Percentiles rank a stretch among this genome's conserved stretches.
These are phyloP conservation scores for Ethmia dodecea DNA, from an alignment of 2,888 invertebrate species.

Conservation along the genomic window DNA sequence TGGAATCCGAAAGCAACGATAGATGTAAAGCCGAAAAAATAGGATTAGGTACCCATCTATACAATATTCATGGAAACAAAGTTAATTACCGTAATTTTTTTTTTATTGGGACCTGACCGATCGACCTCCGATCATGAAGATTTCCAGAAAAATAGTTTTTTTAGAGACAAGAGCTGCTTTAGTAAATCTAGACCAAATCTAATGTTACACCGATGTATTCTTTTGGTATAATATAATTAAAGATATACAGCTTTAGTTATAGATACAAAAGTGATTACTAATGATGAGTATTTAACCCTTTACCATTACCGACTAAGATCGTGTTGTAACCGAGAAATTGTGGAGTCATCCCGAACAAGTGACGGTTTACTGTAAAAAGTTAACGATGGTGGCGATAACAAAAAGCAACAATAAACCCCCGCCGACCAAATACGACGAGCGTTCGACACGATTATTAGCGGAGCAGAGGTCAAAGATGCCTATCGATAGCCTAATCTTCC, in stretches of 20 bases:
- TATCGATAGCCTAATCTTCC: conserved; percentile 51
- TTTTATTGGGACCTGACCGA: too few relatives aligned
- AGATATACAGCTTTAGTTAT: background rate
- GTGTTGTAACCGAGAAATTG: conserved; percentile 6
- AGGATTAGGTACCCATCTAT: too few relatives aligned
- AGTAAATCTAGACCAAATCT: too few relatives aligned
- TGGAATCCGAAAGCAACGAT: too few relatives aligned
- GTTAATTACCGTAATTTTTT: too few relatives aligned
- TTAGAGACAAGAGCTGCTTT: too few relatives aligned
- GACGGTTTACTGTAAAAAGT: conserved; percentile 29
- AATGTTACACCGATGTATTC: too few relatives aligned
- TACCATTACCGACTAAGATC: background rate
- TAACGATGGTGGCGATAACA: conserved; percentile 36
- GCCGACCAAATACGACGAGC: conserved; percentile 42
- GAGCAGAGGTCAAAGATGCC: conserved; percentile 63
- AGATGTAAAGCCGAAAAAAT: too few relatives aligned
- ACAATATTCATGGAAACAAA: too few relatives aligned
- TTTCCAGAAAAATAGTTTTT: too few relatives aligned
- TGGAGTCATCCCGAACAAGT: conserved; percentile 24
- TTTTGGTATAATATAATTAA: too few relatives aligned
- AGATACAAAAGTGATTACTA: background rate
- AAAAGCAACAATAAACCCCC: conserved; percentile 46
- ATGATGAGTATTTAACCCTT: background rate
- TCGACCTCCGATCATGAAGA: too few relatives aligned
- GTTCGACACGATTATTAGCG: conserved; percentile 60